phyloP scores from a whole-genome alignment of 2,113 vertebrate species.

The Neolamprologus hecqui region DNA sequence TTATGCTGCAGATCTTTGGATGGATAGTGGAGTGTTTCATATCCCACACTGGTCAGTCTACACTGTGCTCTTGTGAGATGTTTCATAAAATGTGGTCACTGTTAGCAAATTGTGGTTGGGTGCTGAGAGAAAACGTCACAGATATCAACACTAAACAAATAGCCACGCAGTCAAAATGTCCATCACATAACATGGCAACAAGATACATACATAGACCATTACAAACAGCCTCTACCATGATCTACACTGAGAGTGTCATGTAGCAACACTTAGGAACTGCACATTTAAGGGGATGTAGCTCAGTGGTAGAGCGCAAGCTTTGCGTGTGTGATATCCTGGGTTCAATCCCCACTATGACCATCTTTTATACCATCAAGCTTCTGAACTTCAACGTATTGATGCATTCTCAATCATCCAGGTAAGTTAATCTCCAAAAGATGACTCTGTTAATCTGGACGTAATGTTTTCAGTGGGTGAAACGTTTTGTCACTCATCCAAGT shows the following conservation, averaged over 20 bases:
- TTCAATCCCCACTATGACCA: conserved; percentile 41
- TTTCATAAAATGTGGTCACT: not conserved
- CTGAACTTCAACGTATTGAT: rapidly evolving
- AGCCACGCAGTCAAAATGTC: rapidly evolving
- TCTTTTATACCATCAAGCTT: not conserved
- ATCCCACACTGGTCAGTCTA: not conserved
- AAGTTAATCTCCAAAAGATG: rapidly evolving
- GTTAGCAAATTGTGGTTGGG: not conserved
- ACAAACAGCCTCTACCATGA: not conserved
- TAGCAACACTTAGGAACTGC: rapidly evolving
- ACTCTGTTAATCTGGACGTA: rapidly evolving
- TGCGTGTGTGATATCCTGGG: conserved; percentile 49
- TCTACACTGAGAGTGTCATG: rapidly evolving
- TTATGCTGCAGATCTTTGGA: rapidly evolving
- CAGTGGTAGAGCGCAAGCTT: conserved; percentile 64
- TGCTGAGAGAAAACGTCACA: not conserved
- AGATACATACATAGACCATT: not conserved
- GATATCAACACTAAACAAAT: not conserved
- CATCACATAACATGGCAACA: rapidly evolving
- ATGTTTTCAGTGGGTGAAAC: rapidly evolving
- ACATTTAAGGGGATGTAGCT: conserved; percentile 39
- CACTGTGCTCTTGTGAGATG: not conserved
- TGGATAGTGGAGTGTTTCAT: not conserved
- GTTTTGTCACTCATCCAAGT: not conserved
- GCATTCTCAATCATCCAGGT: rapidly evolving